Base-by-base conservation (phyloP, 2,888 invertebrate genomes). In the Amphipyra tragopoginis region DNA sequence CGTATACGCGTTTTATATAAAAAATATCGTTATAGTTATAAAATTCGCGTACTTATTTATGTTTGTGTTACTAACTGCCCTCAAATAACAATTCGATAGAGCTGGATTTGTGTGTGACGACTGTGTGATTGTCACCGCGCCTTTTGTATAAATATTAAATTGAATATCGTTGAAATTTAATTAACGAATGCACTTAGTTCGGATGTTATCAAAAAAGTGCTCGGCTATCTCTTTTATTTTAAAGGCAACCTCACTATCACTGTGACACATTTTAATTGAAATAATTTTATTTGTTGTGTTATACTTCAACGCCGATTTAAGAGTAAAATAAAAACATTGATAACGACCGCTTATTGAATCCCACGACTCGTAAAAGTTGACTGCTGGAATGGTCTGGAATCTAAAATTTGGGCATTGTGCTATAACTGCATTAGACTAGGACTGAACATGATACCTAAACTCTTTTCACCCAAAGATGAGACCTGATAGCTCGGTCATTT, bases 141-240 rank as follows among this genome's bases (percentile, higher is more conserved):
- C 48, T 54, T 44, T 52, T 49, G 21, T 52, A 11, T 33, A 55
- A 14, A 49, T 14, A 60, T 50, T 45, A 39, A 56, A 66, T 61
- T 61, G 9, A 67, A 57, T 50, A 42, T 56, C 42, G 40, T 59
- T 38, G 44, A 34, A 62, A 70, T 65, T 74, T 52, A 65, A 73
- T 70, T 70, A 64, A 63, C 43, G 21, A 51, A 60, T 72, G 56
- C 63, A 59, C 72, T 73, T 70, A 59, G 65, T 51, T 47, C 55
- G 53, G 29, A 47, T 62, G 57, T 69, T 73, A 75, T 75, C 72
- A 44, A 65, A 64, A 58, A 69, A 65, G 61, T 57, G 70, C 42
- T 52, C 61, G 51, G 49, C 55, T 74, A 74, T 70, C 70, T 56
- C 43, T 55, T 36, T 60, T 57, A 50, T 42, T 68, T 56, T 54